These are phyloP conservation scores for Crotalus horridus DNA, from an alignment of 2,113 vertebrate species.

Conservation along the genomic window DNA sequence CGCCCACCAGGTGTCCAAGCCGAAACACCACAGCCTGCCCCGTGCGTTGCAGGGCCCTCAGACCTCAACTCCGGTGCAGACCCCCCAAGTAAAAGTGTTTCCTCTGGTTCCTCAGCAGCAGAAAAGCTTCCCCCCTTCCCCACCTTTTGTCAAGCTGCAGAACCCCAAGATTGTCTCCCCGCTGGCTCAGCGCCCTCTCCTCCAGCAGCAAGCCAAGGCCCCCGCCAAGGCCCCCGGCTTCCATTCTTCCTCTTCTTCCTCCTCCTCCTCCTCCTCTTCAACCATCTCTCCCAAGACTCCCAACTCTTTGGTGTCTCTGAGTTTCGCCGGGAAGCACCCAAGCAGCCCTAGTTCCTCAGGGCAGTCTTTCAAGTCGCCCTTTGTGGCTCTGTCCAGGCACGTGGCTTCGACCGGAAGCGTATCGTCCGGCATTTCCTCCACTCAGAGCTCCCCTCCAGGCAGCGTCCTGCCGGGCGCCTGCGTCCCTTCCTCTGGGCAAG, in stretches of 20 bases:
- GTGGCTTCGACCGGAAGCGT: constrained; percentile 62
- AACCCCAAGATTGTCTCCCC: constrained; percentile 66
- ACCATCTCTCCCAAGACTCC: constrained; percentile 56
- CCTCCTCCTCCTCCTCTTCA: constrained; percentile 36
- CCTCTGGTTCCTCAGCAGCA: constrained; percentile 69
- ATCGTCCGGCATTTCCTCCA: constrained; percentile 52
- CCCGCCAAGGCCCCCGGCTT: constrained; percentile 73
- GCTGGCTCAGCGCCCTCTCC: constrained; percentile 67
- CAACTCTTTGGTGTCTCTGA: constrained; percentile 49
- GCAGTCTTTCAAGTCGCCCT: constrained; percentile 65
- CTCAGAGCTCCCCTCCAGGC: constrained; percentile 62
- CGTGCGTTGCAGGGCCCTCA: constrained; percentile 56
- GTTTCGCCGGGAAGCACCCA: constrained; percentile 68
- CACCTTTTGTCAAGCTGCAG: constrained; percentile 69
- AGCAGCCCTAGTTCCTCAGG: constrained; percentile 58
- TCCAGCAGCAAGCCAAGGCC: constrained; percentile 72
- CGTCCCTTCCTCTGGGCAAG: constrained; percentile 48
- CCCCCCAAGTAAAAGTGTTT: constrained; percentile 71
- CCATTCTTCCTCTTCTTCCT: constrained; percentile 45
- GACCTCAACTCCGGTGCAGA: not conserved
- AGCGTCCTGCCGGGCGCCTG: constrained; percentile 47
- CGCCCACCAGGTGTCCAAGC: constrained; percentile 58
- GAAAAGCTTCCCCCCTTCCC: constrained; percentile 66
- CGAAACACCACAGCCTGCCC: constrained; percentile 68
- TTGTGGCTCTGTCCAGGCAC: constrained; percentile 65